phyloP scores from a whole-genome alignment of 2,113 vertebrate species.

The Catharus fuscescens region DNA sequence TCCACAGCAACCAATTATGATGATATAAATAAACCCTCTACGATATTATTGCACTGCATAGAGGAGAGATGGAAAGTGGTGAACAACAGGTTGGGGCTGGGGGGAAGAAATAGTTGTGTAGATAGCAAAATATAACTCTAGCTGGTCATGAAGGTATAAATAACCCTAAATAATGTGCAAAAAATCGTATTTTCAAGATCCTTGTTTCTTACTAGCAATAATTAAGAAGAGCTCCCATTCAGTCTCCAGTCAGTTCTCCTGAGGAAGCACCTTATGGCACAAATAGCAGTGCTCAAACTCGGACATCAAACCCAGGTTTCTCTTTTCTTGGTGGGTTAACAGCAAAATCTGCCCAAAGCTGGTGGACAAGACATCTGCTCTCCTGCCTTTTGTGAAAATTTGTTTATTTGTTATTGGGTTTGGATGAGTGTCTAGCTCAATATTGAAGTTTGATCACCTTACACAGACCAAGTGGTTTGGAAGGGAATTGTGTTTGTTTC shows the following conservation, averaged over 20 bases:
- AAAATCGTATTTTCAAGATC: neutral
- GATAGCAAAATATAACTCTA: neutral
- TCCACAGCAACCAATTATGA: slow-evolving; percentile 46
- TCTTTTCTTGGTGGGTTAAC: neutral
- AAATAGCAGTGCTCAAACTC: neutral
- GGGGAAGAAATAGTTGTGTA: neutral
- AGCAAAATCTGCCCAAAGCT: neutral
- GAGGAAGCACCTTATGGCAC: neutral
- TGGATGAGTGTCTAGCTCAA: neutral
- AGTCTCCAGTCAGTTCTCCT: neutral
- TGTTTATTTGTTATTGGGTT: neutral
- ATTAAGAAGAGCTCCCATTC: neutral
- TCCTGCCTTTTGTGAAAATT: neutral
- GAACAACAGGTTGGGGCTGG: neutral
- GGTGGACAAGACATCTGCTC: neutral
- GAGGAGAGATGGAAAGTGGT: neutral
- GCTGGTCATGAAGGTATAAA: neutral
- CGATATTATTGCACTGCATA: neutral
- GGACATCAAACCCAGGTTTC: neutral
- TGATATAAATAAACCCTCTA: slow-evolving; percentile 40
- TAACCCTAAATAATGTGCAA: neutral
- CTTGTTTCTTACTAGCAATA: neutral
- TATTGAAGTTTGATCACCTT: neutral
- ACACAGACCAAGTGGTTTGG: neutral
- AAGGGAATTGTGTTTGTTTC: neutral